Evolutionary conservation across 1,140 invertebrate genomes (phyloP).

Genomic region (Hycleus cichorii): DNA sequence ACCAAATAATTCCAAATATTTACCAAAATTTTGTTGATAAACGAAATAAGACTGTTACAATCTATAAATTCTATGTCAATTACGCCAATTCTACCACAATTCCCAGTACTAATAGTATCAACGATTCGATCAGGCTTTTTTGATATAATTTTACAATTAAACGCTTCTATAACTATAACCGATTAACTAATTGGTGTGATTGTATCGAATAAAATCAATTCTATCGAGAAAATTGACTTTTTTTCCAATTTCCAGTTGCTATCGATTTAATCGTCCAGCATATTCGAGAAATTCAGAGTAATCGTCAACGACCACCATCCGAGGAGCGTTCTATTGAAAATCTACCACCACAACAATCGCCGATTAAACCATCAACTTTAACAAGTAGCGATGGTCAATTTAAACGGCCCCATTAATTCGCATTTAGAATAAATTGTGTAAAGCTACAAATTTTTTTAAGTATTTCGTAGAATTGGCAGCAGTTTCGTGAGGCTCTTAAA

Average conservation of each 20-base stretch:
- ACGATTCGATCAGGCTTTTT: too few relatives aligned
- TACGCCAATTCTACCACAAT: neutral
- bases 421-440: too few relatives aligned
- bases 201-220: neutral
- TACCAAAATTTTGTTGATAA: neutral
- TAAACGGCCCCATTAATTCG: conserved; percentile 32
- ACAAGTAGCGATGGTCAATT: conserved; percentile 24
- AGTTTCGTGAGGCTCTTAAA: too few relatives aligned
- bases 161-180: neutral
- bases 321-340: conserved; percentile 14
- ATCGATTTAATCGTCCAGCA: conserved; percentile 93
- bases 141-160: too few relatives aligned
- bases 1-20: neutral
- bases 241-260: conserved; percentile 63
- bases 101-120: too few relatives aligned
- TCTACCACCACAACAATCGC: conserved; percentile 14
- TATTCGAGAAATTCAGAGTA: conserved; percentile 72
- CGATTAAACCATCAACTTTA: conserved; percentile 14
- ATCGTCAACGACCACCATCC: conserved; percentile 39
- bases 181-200: neutral
- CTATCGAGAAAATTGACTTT: neutral
- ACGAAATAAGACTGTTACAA: neutral
- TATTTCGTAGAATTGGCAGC: too few relatives aligned
- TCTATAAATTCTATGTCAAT: neutral
- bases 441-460: too few relatives aligned